Base-by-base conservation (phyloP, 2,113 vertebrate species). In the Notarius lentiginosus region DNA sequence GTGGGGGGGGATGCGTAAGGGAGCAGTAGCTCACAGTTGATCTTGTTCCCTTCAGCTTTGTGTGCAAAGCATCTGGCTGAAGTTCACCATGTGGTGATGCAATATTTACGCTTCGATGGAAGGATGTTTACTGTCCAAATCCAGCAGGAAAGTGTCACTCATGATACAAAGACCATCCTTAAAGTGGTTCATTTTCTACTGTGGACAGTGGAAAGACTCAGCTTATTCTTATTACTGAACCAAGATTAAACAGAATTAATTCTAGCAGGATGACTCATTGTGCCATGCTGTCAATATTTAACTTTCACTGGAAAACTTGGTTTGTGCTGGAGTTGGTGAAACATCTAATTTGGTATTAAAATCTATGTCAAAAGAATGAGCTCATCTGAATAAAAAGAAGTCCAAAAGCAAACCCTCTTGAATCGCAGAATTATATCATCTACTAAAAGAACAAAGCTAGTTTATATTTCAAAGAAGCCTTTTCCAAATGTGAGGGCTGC, bases 351-450 rank as follows among this genome's bases (percentile, higher is more conserved):
- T 55, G 82, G 22, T 77, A 81, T 82, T 86, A 91, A 84, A 76
- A 77, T 24, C 84, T 84, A 61, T 85, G 87, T 89, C 91, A 92
- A 91, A 89, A 90, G 89, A 86, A 92, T 94, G 92, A 94, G 94
- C 93, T 94, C 93, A 94, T 84, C 66, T 22, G 79, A 84, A 41
- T 9, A 60, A 60, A 82, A 65, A 66, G 12, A 76, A n/a, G n/a
- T 53, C 22, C 22, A 51, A 76, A 76, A 24, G n/a, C 53, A 77
- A 55, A 24, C 51, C 24, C 49, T 53, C 10, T 15, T 77, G 24
- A 27, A 27, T 17, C 17, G 49, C 22, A 27, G 51, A 77, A 5
- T 55, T 77, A 17, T 77, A 27, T 55, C 24, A 55, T 2, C 17
- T 55, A 7, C 75, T 55, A 53, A 7, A 55, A 55, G 22, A 55